A percentile compares a stretch with the other conserved stretches of the same genome.
These are phyloP conservation scores for Paedocypris micromegethes DNA, from an alignment of 2,797 vertebrate species.

Conservation along the genomic window DNA sequence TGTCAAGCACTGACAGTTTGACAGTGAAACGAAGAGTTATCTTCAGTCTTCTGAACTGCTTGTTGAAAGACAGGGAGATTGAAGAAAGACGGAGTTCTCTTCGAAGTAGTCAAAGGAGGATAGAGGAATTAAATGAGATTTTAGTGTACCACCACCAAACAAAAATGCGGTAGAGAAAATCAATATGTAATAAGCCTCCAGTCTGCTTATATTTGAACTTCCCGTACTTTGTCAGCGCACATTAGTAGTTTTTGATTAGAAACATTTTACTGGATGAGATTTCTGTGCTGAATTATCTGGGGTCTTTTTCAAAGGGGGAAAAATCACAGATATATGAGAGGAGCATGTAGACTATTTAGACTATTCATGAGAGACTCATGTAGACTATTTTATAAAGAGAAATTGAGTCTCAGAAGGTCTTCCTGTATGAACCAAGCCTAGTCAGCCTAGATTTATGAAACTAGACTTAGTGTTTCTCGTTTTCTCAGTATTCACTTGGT, in stretches of 20 bases:
- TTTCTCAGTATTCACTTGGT: too few species aligned
- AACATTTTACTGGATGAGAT: neutral
- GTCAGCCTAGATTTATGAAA: too few species aligned
- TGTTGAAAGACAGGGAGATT: conserved; percentile 2
- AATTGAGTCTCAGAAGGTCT: too few species aligned
- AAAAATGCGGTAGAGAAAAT: conserved; percentile 9
- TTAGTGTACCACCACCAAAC: neutral
- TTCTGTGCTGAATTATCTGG: neutral
- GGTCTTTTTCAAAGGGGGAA: neutral
- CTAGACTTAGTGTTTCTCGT: too few species aligned
- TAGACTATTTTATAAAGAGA: neutral
- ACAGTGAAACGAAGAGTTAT: conserved; percentile 12
- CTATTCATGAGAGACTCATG: neutral
- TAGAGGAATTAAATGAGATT: neutral
- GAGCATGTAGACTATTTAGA: neutral
- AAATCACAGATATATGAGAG: neutral
- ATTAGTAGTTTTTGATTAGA: conserved; percentile 6
- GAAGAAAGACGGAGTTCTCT: neutral
- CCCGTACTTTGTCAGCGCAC: conserved; percentile 12
- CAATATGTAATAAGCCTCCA: conserved; percentile 24
- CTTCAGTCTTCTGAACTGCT: conserved; percentile 1
- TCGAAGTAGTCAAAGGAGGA: neutral
- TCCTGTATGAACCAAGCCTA: too few species aligned
- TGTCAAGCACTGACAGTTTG: conserved; percentile 1
- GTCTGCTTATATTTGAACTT: conserved; percentile 16